Evolutionary conservation across 2,888 invertebrate species (phyloP), one percentile per base, ranked within the genome.

Genomic region (Lasioglossum oenotherae): DNA sequence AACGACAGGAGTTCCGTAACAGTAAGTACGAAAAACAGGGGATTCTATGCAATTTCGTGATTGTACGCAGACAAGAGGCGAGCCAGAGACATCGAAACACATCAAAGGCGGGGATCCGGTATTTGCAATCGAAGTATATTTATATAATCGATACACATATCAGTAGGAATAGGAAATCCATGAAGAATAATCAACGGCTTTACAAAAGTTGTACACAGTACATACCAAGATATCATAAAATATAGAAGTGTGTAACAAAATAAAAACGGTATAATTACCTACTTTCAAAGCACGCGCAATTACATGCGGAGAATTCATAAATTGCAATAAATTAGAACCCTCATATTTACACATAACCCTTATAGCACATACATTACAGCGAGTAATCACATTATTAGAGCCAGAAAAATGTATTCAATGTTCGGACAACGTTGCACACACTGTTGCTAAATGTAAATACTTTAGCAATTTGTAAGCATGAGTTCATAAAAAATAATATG

Each of bases 91-190:
- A 41, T 73, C 38, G 73, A 57, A 81, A 73, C 76, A 53, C 72
- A 60, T 76, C 73, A 81, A 84, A 84, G 78, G 84, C 77, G 8
- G 10, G 31, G 69, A 53, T n/a, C 35, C 78, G n/a, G n/a, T n/a
- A 10, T 57, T 57, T 12, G 3, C 12, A n/a, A 4, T 57, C 4
- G n/a, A 57, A 57, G 12, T 57, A 10, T 57, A 57, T 57, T 57
- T n/a, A 57, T 57, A 57, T 12, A 57, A 57, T 12, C 12, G n/a
- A 57, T 57, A n/a, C 1, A 57, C 57, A 57, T n/a, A n/a, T n/a
- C 4, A 4, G n/a, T n/a, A 12, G 12, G 0, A n/a, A 12, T 1
- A 12, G 1, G 0, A 12, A 57, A n/a, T 57, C n/a, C 12, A n/a
- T n/a, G 10, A n/a, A n/a, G 12, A 23, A 12, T 4, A 12, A 12